Percentiles rank a stretch among this genome's conserved stretches.
These are phyloP conservation scores for Eurystomus gularis DNA, from an alignment of 2,113 vertebrate genomes.

Conservation along the genomic window DNA sequence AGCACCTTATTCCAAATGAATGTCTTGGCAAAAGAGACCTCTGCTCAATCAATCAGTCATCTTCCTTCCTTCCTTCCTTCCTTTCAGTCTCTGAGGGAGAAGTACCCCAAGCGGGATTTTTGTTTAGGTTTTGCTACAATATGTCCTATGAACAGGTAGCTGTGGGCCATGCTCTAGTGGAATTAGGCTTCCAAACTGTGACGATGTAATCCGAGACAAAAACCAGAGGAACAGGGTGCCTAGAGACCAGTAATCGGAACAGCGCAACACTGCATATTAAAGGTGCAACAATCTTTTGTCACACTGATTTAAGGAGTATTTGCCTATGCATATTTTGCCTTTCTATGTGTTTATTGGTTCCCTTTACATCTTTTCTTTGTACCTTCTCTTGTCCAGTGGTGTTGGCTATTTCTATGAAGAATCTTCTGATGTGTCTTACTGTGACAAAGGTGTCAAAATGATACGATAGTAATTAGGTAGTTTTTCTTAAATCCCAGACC, in stretches of 20 bases:
- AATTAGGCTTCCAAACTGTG: background rate
- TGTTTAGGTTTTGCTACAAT: background rate
- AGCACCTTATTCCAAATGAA: background rate
- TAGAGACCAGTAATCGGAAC: background rate
- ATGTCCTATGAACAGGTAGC: background rate
- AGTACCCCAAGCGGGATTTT: background rate
- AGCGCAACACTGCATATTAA: background rate
- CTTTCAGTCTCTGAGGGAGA: background rate
- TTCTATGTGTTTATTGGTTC: conserved; percentile 11
- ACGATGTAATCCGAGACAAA: background rate
- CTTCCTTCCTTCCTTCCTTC: background rate
- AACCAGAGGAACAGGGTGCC: background rate
- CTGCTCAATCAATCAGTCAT: background rate
- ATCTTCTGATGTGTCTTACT: conserved; percentile 53
- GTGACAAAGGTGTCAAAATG: conserved; percentile 55
- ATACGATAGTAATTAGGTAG: conserved; percentile 21
- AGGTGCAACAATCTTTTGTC: background rate
- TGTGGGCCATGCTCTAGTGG: background rate
- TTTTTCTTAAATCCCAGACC: conserved; percentile 16
- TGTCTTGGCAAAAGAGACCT: background rate
- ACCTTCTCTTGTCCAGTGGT: conserved; percentile 2
- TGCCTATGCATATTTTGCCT: conserved; percentile 50
- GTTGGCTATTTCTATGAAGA: conserved; percentile 36
- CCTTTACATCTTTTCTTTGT: conserved; percentile 11
- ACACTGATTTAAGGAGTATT: background rate